Percentiles rank a stretch among this genome's conserved stretches.
These are phyloP conservation scores for Oreochromis mossambicus DNA, from an alignment of 2,797 vertebrate species.

Conservation along the genomic window DNA sequence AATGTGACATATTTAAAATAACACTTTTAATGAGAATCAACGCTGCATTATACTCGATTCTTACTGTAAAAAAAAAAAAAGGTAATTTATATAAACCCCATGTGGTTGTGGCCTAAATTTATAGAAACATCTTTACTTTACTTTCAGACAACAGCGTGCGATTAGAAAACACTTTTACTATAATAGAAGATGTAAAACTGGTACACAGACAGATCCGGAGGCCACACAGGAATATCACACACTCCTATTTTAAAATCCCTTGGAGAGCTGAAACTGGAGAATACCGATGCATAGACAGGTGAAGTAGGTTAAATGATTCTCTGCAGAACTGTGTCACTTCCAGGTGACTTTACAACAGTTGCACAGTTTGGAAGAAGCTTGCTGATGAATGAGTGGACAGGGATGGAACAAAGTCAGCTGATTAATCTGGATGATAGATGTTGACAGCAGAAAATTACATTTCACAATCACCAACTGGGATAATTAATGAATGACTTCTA, in stretches of 20 bases:
- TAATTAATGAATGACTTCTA: conserved; percentile 31
- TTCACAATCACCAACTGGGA: conserved; percentile 13
- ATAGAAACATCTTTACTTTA: not conserved
- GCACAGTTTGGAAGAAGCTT: not conserved
- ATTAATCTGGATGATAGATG: conserved; percentile 35
- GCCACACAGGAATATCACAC: conserved; percentile 15
- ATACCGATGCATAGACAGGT: not conserved
- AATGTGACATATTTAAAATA: conserved; percentile 17
- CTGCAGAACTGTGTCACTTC: conserved; percentile 25
- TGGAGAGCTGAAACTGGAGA: conserved; percentile 23
- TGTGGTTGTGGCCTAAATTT: conserved; percentile 14
- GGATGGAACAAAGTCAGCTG: conserved; percentile 3
- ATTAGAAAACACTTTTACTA: not conserved
- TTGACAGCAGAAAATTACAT: conserved; percentile 37
- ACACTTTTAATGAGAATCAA: not conserved
- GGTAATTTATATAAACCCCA: not conserved
- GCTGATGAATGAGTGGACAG: conserved; percentile 21
- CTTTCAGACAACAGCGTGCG: not conserved
- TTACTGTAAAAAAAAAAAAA: not conserved
- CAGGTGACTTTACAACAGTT: conserved; percentile 37
- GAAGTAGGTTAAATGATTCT: conserved; percentile 31
- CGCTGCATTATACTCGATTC: conserved; percentile 2
- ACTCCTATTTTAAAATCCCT: conserved; percentile 34
- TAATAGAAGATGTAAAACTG: not conserved
- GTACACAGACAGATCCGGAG: conserved; percentile 15